Percentiles rank a stretch among this genome's conserved stretches.
These are phyloP conservation scores for Trinorchestia longiramus DNA, from an alignment of 1,140 invertebrate genomes.

Conservation along the genomic window DNA sequence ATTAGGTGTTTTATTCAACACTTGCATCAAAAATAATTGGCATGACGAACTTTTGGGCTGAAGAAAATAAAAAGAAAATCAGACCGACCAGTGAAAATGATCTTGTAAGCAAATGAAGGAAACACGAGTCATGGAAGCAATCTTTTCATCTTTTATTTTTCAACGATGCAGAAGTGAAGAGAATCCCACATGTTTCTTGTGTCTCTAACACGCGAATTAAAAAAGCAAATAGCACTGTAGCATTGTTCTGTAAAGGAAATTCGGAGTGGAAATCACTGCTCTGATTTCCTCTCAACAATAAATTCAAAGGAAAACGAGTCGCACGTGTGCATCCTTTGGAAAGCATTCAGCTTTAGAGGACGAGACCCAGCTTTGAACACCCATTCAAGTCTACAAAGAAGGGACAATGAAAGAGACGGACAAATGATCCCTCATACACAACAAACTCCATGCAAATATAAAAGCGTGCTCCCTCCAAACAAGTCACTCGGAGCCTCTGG, in stretches of 20 bases:
- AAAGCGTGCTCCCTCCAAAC: not conserved
- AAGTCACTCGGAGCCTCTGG: not conserved
- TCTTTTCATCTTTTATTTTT: not conserved
- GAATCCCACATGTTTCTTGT: not conserved
- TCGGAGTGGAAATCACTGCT: not conserved
- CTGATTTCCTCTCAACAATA: not conserved
- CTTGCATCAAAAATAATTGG: not conserved
- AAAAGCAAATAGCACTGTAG: not conserved
- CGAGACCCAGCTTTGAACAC: not conserved
- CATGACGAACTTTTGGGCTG: not conserved
- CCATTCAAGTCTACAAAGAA: not conserved
- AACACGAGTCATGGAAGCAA: not conserved
- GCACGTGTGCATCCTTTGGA: not conserved
- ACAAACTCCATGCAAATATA: not conserved
- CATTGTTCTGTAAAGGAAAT: not conserved
- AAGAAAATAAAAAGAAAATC: not conserved
- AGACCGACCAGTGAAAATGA: not conserved
- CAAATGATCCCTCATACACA: slow-evolving; percentile 7
- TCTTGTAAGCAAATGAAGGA: not conserved
- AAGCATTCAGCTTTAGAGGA: not conserved
- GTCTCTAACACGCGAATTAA: not conserved
- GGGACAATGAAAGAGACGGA: not conserved
- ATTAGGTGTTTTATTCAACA: too few species aligned
- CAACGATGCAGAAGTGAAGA: not conserved
- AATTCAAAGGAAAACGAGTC: not conserved